These are phyloP conservation scores for Paracentrotus lividus DNA, from an alignment of 53 echinoderm and acorn worm species.

Conservation along the genomic window DNA sequence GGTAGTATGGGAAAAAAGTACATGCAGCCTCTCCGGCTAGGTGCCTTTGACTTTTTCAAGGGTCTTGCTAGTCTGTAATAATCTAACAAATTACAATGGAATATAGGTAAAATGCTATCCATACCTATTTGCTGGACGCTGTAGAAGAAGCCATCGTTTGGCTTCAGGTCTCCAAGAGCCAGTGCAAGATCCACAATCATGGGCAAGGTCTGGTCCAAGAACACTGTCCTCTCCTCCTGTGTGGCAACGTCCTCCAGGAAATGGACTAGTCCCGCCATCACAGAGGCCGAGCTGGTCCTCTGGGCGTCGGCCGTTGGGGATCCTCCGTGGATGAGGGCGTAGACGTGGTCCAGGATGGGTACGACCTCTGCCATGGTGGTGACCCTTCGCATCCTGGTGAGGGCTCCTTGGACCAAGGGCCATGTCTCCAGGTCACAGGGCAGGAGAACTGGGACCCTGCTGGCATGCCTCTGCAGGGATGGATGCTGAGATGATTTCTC, in stretches of 20 bases:
- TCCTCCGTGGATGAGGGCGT: conserved; percentile 45
- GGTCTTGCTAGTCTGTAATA: too few species aligned
- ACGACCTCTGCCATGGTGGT: neutral
- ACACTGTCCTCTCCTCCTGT: conserved; percentile 70
- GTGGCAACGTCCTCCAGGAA: conserved; percentile 78
- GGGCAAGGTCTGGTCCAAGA: conserved; percentile 78
- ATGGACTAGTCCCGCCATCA: conserved; percentile 79
- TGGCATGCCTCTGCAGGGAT: neutral
- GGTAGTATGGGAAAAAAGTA: too few species aligned
- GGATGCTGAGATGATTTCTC: neutral
- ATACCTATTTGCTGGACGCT: conserved; percentile 85
- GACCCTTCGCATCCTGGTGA: neutral
- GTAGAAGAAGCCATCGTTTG: conserved; percentile 73
- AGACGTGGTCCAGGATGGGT: conserved; percentile 41
- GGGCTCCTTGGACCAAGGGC: conserved; percentile 43
- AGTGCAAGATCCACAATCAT: conserved; percentile 77
- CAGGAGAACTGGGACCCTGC: conserved; percentile 36
- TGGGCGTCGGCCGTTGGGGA: neutral
- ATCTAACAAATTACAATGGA: neutral
- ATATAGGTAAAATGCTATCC: neutral
- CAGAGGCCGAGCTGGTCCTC: neutral
- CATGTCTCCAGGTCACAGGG: conserved; percentile 59
- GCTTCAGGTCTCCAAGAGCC: conserved; percentile 76
- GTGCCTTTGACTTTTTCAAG: too few species aligned
- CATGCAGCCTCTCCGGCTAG: too few species aligned